A percentile compares a stretch with the other conserved stretches of the same genome.
Evolutionary conservation across 2,797 vertebrate genomes (phyloP).

Genomic region (Oreochromis grahami): DNA sequence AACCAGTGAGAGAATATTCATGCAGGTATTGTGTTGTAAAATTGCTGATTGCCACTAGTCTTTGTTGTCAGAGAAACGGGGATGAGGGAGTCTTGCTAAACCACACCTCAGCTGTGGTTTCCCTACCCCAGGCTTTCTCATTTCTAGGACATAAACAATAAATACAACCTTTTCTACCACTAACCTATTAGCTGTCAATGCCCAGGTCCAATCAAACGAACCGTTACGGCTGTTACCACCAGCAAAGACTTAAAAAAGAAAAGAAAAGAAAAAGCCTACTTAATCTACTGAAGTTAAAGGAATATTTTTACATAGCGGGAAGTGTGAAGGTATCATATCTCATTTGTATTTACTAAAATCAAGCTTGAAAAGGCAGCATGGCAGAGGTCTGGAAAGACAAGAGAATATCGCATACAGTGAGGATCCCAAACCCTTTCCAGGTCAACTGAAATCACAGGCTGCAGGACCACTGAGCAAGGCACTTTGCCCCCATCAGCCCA

Average conservation of each 20-base stretch:
- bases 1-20: not conserved
- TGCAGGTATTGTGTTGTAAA: not conserved
- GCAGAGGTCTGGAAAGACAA: not conserved
- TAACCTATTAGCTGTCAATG: not conserved
- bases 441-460: not conserved
- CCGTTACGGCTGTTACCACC: fast-evolving
- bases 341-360: fast-evolving
- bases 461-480: not conserved
- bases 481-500: not conserved
- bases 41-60: not conserved
- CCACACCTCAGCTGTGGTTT: not conserved
- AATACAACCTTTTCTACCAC: not conserved
- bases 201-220: not conserved
- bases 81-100: not conserved
- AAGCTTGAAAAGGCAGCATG: not conserved
- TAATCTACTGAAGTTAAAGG: fast-evolving
- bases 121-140: not conserved
- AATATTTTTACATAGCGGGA: fast-evolving
- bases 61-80: not conserved
- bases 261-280: fast-evolving
- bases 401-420: fast-evolving
- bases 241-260: too few relatives aligned
- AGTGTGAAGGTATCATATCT: fast-evolving
- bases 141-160: not conserved
- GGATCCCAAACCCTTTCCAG: not conserved